Conservation (phyloP, 2,113 vertebrate species). For the Aphyosemion australe region DNA sequence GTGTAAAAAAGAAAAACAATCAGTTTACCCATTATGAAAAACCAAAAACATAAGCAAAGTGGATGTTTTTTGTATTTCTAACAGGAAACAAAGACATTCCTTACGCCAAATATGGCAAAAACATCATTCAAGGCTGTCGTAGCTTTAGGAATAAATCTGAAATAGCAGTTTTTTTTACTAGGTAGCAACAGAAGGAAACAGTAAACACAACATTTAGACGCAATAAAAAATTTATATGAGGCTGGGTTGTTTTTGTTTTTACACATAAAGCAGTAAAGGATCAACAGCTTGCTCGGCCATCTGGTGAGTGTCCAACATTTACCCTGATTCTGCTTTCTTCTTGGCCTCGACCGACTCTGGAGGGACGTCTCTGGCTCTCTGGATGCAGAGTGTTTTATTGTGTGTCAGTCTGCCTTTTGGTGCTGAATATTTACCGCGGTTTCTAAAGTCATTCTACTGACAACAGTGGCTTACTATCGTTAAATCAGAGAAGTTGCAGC, state of each 20-base stretch:
- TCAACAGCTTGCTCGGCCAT: conserved; percentile 8
- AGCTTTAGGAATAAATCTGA: background rate
- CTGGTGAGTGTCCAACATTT: conserved; percentile 6
- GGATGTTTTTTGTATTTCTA: too few species aligned
- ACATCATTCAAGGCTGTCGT: background rate
- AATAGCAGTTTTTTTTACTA: background rate
- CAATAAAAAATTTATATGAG: background rate
- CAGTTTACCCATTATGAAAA: background rate
- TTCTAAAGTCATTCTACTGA: conserved; percentile 6
- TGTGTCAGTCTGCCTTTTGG: conserved; percentile 14
- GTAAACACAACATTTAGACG: background rate
- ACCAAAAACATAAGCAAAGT: background rate
- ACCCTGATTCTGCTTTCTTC: conserved; percentile 7
- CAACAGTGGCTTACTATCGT: background rate
- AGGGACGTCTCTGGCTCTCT: conserved; percentile 14
- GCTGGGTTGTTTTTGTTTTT: background rate
- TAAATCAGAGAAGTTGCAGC: background rate
- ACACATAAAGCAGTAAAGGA: background rate
- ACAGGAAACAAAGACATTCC: too few species aligned
- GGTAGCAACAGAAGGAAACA: background rate
- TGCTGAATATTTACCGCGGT: conserved; percentile 5
- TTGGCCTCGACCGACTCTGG: conserved; percentile 23
- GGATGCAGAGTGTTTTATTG: conserved; percentile 9
- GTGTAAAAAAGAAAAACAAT: background rate
- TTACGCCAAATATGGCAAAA: too few species aligned